Conservation (phyloP, 2,113 vertebrate genomes). For the Oceanodroma tethys region DNA sequence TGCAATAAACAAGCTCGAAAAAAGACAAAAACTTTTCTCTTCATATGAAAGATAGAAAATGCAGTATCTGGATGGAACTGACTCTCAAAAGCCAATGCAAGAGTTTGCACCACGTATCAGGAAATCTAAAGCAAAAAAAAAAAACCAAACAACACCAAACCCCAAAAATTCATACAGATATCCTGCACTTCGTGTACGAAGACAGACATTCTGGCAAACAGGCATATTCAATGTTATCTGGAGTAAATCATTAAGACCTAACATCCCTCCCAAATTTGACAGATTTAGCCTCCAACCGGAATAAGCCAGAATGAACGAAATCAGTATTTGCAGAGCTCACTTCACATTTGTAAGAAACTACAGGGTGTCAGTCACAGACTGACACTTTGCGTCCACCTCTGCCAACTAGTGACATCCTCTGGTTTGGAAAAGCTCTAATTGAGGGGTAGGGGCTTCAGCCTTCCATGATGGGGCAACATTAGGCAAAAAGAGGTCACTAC, state of each 20-base stretch:
- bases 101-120: not conserved
- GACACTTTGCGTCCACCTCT: not conserved
- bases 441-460: not conserved
- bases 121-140: not conserved
- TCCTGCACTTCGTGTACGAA: not conserved
- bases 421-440: slow-evolving; percentile 27
- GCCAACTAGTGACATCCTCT: not conserved
- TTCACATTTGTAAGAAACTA: slow-evolving; percentile 34
- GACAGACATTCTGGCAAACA: not conserved
- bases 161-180: not conserved
- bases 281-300: not conserved
- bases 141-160: no score
- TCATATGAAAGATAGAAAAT: not conserved
- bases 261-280: not conserved
- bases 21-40: not conserved
- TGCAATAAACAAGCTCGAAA: not conserved
- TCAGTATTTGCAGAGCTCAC: not conserved
- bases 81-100: not conserved
- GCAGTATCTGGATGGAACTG: not conserved
- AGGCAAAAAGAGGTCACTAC: not conserved
- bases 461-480: not conserved
- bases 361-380: slow-evolving; percentile 14
- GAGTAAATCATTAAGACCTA: not conserved
- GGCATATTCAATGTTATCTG: not conserved
- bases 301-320: not conserved